Evolutionary conservation across 2,888 invertebrate genomes (phyloP).

Genomic region (Aproaerema taeniolella): DNA sequence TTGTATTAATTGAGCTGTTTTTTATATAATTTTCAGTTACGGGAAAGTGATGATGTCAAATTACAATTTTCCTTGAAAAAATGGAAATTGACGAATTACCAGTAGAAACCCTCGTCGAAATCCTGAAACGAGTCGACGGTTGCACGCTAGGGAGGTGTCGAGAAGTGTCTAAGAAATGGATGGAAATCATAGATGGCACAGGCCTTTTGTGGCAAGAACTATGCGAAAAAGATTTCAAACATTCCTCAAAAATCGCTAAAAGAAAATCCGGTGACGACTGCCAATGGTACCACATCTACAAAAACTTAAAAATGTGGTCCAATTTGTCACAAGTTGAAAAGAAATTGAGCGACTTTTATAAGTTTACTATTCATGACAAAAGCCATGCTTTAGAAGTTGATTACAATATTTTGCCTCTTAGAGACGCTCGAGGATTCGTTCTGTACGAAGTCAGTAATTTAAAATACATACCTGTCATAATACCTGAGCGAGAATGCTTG

Average conservation of each 20-base stretch:
- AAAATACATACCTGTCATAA: conserved; percentile 49
- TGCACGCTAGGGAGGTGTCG: conserved; percentile 45
- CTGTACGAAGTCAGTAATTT: conserved; percentile 47
- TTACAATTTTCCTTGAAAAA: conserved; percentile 12
- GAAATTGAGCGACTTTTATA: conserved; percentile 45
- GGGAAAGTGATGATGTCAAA: neutral
- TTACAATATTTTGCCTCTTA: conserved; percentile 48
- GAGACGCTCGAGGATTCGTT: conserved; percentile 44
- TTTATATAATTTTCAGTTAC: neutral
- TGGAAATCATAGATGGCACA: conserved; percentile 39
- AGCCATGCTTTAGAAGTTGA: conserved; percentile 44
- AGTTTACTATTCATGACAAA: conserved; percentile 46
- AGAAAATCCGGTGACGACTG: conserved; percentile 43
- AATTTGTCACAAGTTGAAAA: conserved; percentile 31
- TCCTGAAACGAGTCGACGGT: conserved; percentile 46
- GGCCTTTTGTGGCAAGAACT: conserved; percentile 49
- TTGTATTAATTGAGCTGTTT: neutral
- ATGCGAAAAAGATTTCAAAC: conserved; percentile 42
- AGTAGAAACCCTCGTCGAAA: conserved; percentile 50
- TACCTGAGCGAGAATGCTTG: conserved; percentile 43
- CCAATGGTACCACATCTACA: conserved; percentile 54
- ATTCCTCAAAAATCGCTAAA: conserved; percentile 50
- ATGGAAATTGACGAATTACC: conserved; percentile 40
- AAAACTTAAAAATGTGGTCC: conserved; percentile 48
- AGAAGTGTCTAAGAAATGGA: conserved; percentile 51